These are phyloP conservation scores for Proctacanthus coquilletti DNA, from an alignment of 1,140 invertebrate genomes.

Conservation along the genomic window DNA sequence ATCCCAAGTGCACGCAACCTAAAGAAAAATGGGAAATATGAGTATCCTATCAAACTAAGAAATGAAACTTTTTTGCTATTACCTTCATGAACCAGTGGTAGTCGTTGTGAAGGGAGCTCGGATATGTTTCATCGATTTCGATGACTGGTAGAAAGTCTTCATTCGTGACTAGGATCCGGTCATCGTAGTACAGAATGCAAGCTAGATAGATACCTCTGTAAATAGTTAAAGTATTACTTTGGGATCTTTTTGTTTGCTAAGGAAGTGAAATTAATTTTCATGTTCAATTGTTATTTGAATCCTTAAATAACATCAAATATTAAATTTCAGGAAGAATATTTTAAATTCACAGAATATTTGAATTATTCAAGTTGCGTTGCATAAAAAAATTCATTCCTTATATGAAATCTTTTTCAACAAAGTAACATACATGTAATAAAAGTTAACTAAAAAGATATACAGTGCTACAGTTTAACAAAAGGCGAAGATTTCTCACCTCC, in stretches of 20 bases:
- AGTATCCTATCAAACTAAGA: background rate
- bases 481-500: slow-evolving; percentile 43
- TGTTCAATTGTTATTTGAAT: too few species aligned
- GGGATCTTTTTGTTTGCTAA: too few species aligned
- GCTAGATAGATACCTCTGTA: slow-evolving; percentile 81
- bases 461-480: slow-evolving; percentile 1
- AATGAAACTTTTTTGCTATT: slow-evolving; percentile 8
- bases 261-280: too few species aligned
- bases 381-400: too few species aligned
- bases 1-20: slow-evolving; percentile 87
- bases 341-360: too few species aligned
- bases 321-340: too few species aligned
- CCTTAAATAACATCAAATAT: too few species aligned
- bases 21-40: slow-evolving; percentile 7
- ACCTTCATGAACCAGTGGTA: slow-evolving; percentile 98
- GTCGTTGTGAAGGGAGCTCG: slow-evolving; percentile 77
- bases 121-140: slow-evolving; percentile 91
- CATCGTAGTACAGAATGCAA: slow-evolving; percentile 84
- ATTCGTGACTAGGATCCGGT: slow-evolving; percentile 86
- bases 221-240: slow-evolving; percentile 21
- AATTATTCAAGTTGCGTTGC: too few species aligned
- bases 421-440: too few species aligned
- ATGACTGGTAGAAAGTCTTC: slow-evolving; percentile 93
- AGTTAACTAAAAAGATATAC: too few species aligned
- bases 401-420: too few species aligned